Evolutionary conservation across 2,797 vertebrate genomes (phyloP), one percentile per base, ranked within the genome.

Genomic region (Enteromius treurensis): DNA sequence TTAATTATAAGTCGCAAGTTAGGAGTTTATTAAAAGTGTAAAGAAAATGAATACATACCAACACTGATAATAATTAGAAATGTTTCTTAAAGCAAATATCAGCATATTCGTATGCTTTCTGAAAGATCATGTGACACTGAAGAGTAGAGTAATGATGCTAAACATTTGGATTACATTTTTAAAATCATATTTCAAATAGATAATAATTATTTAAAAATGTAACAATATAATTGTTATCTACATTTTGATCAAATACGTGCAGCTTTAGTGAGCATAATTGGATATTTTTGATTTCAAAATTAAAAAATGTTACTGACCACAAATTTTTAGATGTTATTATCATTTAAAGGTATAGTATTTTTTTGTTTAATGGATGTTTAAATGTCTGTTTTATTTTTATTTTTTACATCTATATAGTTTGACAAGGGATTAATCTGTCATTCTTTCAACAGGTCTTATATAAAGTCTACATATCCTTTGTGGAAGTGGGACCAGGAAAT

Each of bases 381-480:
- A 40, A 9, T 40, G 1, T 58, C 14, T 58, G 5, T 23, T 21
- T 29, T 29, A 42, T 19, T 77, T 62, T 7, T 8, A 23, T 45
- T 23, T 81, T 60, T 62, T 17, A 49, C 21, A 34, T 68, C 60
- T n/a, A n/a, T 75, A 29, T 42, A 62, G 4, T 26, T 76, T 29
- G 11, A 23, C 60, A 62, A 62, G 1, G 10, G 9, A 23, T n/a
- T 6, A 1, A 23, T 45, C 17, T 51, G 19, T 37, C 40, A 37
- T 21, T 45, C 6, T 68, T 79, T 51, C 67, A 86, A 34, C 88
- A 99, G 97, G 97, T 98, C 84, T 87, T 99, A 53, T 99, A 99
- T 92, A 99, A 99, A 88, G 97, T 98, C 84, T 99, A 96, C 91
- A 99, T 98, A 82, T 98, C 96, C 65, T 98, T 99, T 79, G 97